phyloP scores from a whole-genome alignment of 92 coral and sea anemone species.

The Parazoanthus darwini region DNA sequence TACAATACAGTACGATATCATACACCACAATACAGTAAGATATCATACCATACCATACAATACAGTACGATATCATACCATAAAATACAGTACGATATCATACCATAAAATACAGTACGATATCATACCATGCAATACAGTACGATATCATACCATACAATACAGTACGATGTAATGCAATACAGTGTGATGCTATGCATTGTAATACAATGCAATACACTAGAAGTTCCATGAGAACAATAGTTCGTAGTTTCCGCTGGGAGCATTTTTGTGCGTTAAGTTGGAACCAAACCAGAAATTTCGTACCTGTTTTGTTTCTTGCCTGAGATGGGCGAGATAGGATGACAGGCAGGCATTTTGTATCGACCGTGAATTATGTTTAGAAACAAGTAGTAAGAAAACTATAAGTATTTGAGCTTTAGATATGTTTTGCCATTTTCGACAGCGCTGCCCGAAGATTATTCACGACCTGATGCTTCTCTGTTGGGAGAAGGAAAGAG shows the following conservation, averaged over 20 bases:
- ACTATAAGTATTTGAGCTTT: neutral
- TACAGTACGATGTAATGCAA: neutral
- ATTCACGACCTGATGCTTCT: conserved; percentile 78
- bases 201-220: neutral
- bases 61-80: neutral
- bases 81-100: neutral
- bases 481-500: conserved; percentile 87
- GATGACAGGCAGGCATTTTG: too few species aligned
- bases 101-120: neutral
- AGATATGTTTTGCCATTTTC: neutral
- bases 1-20: neutral
- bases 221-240: too few species aligned
- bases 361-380: neutral
- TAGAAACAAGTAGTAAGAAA: neutral
- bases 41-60: neutral
- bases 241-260: too few species aligned
- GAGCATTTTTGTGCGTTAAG: too few species aligned
- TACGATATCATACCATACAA: neutral
- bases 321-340: too few species aligned
- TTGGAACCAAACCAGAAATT: too few species aligned
- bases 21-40: neutral
- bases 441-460: conserved; percentile 64
- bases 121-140: neutral
- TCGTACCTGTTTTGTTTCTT: too few species aligned
- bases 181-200: neutral